These are phyloP conservation scores for Grammomys surdaster DNA, from an alignment of 2,113 vertebrate genomes.

Conservation along the genomic window DNA sequence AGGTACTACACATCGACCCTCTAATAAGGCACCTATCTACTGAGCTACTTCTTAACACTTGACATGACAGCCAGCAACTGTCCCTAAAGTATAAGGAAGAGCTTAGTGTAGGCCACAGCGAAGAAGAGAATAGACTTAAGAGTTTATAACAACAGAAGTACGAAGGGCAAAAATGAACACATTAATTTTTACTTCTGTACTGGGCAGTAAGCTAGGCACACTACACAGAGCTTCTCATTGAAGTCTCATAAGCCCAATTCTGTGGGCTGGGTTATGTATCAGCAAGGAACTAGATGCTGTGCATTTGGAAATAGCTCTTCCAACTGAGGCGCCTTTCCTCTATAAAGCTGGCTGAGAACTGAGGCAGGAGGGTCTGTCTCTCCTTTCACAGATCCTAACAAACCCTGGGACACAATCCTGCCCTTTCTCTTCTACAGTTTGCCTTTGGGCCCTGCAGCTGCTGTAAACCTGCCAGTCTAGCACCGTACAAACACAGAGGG, in stretches of 20 bases:
- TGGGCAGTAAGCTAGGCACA: neutral
- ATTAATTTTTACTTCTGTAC: neutral
- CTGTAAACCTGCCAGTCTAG: constrained; percentile 2
- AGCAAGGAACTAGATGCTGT: neutral
- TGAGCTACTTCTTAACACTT: neutral
- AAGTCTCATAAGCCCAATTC: neutral
- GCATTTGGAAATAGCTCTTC: neutral
- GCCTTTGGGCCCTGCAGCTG: neutral
- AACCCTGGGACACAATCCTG: neutral
- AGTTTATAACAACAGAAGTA: neutral
- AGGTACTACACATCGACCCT: neutral
- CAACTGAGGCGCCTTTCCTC: neutral
- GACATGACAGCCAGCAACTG: neutral
- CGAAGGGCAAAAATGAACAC: neutral
- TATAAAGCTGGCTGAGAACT: neutral
- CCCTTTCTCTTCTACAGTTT: neutral
- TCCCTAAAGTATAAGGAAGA: neutral
- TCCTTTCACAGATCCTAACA: neutral
- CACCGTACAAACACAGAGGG: constrained; percentile 33
- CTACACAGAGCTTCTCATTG: neutral
- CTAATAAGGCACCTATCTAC: neutral
- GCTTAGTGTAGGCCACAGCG: neutral
- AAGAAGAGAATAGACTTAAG: neutral
- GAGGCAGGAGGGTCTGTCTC: neutral
- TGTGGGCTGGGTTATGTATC: neutral